These are phyloP conservation scores for Semotilus atromaculatus DNA, from an alignment of 2,797 vertebrate species.

Conservation along the genomic window DNA sequence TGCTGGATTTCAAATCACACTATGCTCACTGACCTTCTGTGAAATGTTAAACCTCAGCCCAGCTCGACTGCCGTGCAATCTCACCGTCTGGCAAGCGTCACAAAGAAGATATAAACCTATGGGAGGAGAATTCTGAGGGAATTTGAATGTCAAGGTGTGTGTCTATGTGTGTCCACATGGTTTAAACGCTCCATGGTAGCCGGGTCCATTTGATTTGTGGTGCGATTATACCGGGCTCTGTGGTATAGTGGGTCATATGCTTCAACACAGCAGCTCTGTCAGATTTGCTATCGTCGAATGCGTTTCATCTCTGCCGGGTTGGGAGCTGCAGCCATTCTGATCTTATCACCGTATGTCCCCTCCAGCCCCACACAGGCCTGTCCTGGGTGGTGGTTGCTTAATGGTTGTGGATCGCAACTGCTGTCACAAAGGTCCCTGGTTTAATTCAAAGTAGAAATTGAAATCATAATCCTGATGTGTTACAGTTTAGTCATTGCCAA, in stretches of 20 bases:
- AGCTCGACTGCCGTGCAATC: constrained; percentile 32
- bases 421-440: not conserved
- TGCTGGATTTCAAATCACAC: constrained; percentile 59
- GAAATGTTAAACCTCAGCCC: constrained; percentile 60
- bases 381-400: constrained; percentile 23
- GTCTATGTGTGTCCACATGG: constrained; percentile 31
- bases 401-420: not conserved
- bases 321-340: constrained; percentile 18
- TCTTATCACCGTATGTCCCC: constrained; percentile 12
- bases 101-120: constrained; percentile 46
- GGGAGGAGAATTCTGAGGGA: constrained; percentile 38
- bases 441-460: not conserved
- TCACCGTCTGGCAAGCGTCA: constrained; percentile 39
- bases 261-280: constrained; percentile 18
- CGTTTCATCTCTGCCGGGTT: constrained; percentile 10
- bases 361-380: constrained; percentile 19
- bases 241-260: constrained; percentile 3
- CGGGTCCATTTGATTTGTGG: constrained; percentile 31
- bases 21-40: constrained; percentile 64
- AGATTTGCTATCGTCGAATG: not conserved
- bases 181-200: constrained; percentile 11
- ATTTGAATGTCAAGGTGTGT: constrained; percentile 52
- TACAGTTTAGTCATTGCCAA: not conserved
- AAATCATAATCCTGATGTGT: not conserved
- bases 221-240: constrained; percentile 17